These are phyloP conservation scores for Drosophila mimica DNA, from an alignment of 2,888 invertebrate genomes.

Conservation along the genomic window DNA sequence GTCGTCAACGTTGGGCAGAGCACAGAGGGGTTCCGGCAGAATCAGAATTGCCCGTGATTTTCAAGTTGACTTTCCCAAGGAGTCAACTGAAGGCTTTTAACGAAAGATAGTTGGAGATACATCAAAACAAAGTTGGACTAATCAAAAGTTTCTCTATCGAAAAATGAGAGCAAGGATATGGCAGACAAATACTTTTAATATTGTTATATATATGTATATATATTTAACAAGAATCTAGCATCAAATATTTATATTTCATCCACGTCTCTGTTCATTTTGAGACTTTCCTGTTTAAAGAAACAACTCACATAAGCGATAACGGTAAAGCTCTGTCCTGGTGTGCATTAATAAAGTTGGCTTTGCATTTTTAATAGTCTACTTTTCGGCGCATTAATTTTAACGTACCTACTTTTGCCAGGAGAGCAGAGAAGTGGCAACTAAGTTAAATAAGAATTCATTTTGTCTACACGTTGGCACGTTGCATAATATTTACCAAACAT, in stretches of 20 bases:
- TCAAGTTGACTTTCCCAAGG: slow-evolving; percentile 1
- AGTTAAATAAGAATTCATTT: neutral
- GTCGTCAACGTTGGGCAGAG: slow-evolving; percentile 16
- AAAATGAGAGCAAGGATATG: neutral
- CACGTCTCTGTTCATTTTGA: slow-evolving; percentile 30
- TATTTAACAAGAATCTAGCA: too few species aligned
- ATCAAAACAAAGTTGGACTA: neutral
- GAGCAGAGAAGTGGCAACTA: neutral
- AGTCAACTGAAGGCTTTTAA: neutral
- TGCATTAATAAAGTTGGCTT: slow-evolving; percentile 67
- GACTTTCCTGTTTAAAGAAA: slow-evolving; percentile 39
- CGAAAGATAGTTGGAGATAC: neutral
- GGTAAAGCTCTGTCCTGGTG: slow-evolving; percentile 12
- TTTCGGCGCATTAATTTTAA: slow-evolving; percentile 79
- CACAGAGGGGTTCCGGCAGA: slow-evolving; percentile 2
- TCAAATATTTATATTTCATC: neutral
- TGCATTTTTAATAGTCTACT: slow-evolving; percentile 73
- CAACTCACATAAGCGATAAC: slow-evolving; percentile 40
- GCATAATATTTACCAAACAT: slow-evolving; percentile 31
- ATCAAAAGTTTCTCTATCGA: neutral
- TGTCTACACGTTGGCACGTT: neutral
- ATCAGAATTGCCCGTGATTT: neutral
- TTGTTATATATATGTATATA: neutral
- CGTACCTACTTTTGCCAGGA: slow-evolving; percentile 41
- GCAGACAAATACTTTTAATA: neutral